A percentile compares a stretch with the other conserved stretches of the same genome.
Evolutionary conservation across 2,888 invertebrate species (phyloP).

Genomic region (Dolichopus griseipennis): DNA sequence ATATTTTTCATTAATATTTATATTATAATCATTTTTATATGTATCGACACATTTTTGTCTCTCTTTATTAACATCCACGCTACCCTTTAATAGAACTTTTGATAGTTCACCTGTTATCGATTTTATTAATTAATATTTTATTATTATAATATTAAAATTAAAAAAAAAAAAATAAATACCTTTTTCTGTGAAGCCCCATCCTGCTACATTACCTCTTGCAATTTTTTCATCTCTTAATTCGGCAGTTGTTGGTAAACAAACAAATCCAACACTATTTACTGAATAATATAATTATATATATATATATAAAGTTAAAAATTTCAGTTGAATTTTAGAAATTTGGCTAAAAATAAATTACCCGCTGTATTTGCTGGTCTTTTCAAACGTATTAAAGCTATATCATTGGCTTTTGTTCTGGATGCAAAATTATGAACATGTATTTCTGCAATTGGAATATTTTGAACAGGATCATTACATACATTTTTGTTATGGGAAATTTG

Average conservation of each 20-base stretch:
- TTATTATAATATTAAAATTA: not conserved
- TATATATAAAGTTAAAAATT: not conserved
- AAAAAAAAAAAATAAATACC: slow-evolving; percentile 12
- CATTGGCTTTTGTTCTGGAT: slow-evolving; percentile 40
- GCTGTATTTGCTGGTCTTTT: slow-evolving; percentile 28
- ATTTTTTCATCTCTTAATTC: slow-evolving; percentile 16
- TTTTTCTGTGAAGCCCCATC: slow-evolving; percentile 35
- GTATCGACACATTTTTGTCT: not conserved
- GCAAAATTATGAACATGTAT: slow-evolving; percentile 44
- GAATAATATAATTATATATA: slow-evolving; percentile 9
- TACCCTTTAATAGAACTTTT: not conserved
- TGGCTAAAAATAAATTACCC: not conserved
- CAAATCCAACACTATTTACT: slow-evolving; percentile 30
- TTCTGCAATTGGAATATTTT: slow-evolving; percentile 36
- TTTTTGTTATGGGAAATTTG: slow-evolving; percentile 31
- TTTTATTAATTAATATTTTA: too few species aligned
- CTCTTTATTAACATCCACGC: not conserved
- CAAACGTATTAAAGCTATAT: slow-evolving; percentile 51
- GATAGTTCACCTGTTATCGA: not conserved
- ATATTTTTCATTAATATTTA: slow-evolving; percentile 26
- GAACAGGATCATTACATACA: slow-evolving; percentile 30
- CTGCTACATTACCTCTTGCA: slow-evolving; percentile 28
- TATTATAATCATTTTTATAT: not conserved
- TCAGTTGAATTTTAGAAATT: not conserved
- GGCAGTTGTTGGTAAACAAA: slow-evolving; percentile 34